Evolutionary conservation across 2,888 invertebrate species (phyloP).

Genomic region (Chymomyza fuscimana): DNA sequence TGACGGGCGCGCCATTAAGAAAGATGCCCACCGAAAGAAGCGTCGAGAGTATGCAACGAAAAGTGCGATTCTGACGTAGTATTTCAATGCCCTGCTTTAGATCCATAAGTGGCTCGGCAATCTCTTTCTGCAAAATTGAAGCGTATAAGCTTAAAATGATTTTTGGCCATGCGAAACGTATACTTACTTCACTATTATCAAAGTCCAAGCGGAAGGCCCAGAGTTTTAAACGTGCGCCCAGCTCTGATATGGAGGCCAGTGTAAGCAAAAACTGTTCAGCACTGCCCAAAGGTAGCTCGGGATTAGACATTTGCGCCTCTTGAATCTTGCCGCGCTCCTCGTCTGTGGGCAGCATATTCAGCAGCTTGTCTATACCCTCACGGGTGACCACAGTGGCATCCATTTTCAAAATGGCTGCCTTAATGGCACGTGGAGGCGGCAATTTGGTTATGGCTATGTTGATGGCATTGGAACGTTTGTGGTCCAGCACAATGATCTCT

Average conservation of each 20-base stretch:
- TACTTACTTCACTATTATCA: constrained; percentile 93
- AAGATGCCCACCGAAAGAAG: constrained; percentile 97
- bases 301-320: constrained; percentile 86
- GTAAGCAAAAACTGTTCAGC: constrained; percentile 99
- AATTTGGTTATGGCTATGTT: constrained; percentile 99
- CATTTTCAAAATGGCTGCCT: constrained; percentile 99
- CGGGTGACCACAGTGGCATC: constrained; percentile 98
- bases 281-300: constrained; percentile 84
- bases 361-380: constrained; percentile 98
- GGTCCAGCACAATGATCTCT: constrained; percentile 95
- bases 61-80: constrained; percentile 94
- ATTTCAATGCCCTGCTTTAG: constrained; percentile 97
- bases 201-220: constrained; percentile 99
- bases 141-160: not conserved
- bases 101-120: constrained; percentile 99
- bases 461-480: constrained; percentile 98
- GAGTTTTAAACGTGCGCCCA: constrained; percentile 94
- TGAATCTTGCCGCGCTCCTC: constrained; percentile 97
- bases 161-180: too few species aligned
- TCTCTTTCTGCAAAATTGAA: constrained; percentile 86
- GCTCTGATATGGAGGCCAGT: constrained; percentile 95
- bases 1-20: constrained; percentile 94
- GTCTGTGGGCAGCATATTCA: constrained; percentile 98
- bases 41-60: constrained; percentile 95
- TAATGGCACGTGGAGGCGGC: constrained; percentile 98